Evolutionary conservation across 1,140 invertebrate species (phyloP).

Genomic region (Drosophila trapezifrons): DNA sequence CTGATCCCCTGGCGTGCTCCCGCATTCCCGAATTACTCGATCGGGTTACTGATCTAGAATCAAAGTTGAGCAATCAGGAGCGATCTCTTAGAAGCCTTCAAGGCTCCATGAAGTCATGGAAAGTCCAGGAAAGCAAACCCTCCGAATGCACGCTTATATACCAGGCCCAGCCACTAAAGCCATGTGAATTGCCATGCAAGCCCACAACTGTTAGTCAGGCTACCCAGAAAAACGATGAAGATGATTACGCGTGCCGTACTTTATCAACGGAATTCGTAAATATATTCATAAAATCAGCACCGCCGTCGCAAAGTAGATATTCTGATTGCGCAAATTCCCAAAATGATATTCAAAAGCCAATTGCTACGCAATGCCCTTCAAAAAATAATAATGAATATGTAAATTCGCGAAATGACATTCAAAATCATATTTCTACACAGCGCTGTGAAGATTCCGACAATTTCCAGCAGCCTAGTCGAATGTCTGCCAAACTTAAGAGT

Average conservation of each 20-base stretch:
- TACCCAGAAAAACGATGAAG: neutral
- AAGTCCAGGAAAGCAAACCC: neutral
- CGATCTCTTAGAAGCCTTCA: slow-evolving; percentile 2
- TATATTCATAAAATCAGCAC: slow-evolving; percentile 13
- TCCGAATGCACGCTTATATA: neutral
- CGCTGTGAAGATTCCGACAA: neutral
- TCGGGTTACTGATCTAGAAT: slow-evolving; percentile 12
- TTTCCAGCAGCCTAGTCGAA: slow-evolving; percentile 12
- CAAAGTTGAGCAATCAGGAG: slow-evolving; percentile 14
- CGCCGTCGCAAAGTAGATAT: neutral
- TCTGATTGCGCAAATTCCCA: neutral
- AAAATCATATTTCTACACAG: neutral
- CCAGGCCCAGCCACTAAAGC: neutral
- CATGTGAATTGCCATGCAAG: neutral
- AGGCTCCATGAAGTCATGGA: slow-evolving; percentile 3
- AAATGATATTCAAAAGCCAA: neutral
- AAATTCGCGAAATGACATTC: neutral
- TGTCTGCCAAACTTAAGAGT: neutral
- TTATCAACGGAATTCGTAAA: slow-evolving; percentile 29
- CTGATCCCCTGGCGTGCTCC: neutral
- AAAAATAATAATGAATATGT: neutral
- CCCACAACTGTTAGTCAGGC: neutral
- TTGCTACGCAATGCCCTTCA: neutral
- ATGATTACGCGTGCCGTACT: neutral
- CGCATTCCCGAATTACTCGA: slow-evolving; percentile 10